Base-by-base conservation (phyloP, 2,797 vertebrate genomes). In the Tapera naevia region DNA sequence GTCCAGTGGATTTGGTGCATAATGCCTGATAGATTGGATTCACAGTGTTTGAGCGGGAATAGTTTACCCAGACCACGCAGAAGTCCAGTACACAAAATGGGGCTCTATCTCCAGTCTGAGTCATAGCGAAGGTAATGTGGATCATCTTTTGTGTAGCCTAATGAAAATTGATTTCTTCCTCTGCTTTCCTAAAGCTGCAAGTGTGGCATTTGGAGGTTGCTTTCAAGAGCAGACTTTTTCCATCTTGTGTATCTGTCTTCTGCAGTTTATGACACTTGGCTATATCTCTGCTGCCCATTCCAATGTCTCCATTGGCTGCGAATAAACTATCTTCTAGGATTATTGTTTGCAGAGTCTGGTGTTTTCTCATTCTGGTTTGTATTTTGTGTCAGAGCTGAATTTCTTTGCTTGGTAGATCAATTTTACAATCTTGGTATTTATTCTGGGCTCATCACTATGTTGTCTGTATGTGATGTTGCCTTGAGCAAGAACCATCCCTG, bases 341-440 rank as follows among this genome's bases (percentile, higher is more conserved):
- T 85, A 45, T 43, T 28, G 5, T 82, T 88, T 84, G 41, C 24
- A 1, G 0, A 57, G 61, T 54, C 71, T 87, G 78, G 35, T 62
- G 39, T 91, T 95, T 95, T 96, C 71, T 96, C 50, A 41, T 19
- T 79, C 56, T 80, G 61, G 24, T 74, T 95, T 92, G 72, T 85
- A 93, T 92, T 85, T 89, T 60, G 46, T 80, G 67, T 94, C 72
- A 89, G 69, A 87, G 79, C 81, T 62, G 93, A 92, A 83, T 95
- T 95, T 95, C 91, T 95, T 91, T 93, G 85, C 95, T 87, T 80
- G 58, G 91, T 95, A 96, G 91, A 96, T 94, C 94, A 91, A 74
- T 93, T 96, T 96, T 97, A 94, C 83, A 87, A 91, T 84, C 91
- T 96, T 87, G 80, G 91, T 95, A 82, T 95, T 97, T 96, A 96